Base-by-base conservation (phyloP, 2,888 invertebrate genomes). In the Pristionchus mayeri region DNA sequence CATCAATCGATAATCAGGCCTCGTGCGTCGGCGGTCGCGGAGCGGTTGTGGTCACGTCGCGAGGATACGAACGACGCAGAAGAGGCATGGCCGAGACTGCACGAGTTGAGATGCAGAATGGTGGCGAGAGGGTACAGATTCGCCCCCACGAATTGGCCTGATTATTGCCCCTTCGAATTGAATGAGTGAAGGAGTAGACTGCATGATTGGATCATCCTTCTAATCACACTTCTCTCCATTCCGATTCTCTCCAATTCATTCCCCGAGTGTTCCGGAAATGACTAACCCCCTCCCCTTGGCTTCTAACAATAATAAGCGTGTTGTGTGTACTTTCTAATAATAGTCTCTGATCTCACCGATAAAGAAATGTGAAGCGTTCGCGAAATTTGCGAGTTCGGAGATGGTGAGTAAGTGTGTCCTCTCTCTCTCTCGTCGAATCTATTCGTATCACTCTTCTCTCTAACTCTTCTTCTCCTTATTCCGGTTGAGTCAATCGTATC, bases 11-110 rank as follows among this genome's bases (percentile, higher is more conserved):
- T 50, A 85, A 86, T 50, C 85, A 94, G 94, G 94, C 97, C 97
- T 0, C 94, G 97, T 88, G 96, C 96, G 0, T 95, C 96, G 85
- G 97, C 96, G 0, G 95, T 95, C 0, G 97, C 97, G 0, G 97
- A 98, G 93, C 95, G 95, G 87, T 94, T 97, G 0, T 97, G 97
- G 97, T 95, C 95, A 30, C 90, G 93, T 11, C 93, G 91, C 90
- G 94, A 86, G 88, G 86, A 88, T 44, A 93, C 92, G 86, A 94
- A 89, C 71, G 93, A 93, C 86, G 88, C 93, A 0, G 89, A 91
- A 0, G 92, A 93, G n/a, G 95, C 95, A 0, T 93, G 94, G 52
- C 93, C 93, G 81, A 93, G 96, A 86, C 92, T 96, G 54, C 95
- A 96, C 91, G 96, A 96, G 91, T 94, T 94, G 85, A 95, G 96